Conservation (phyloP, 2,888 invertebrate species). For the Parascotia fuliginaria region DNA sequence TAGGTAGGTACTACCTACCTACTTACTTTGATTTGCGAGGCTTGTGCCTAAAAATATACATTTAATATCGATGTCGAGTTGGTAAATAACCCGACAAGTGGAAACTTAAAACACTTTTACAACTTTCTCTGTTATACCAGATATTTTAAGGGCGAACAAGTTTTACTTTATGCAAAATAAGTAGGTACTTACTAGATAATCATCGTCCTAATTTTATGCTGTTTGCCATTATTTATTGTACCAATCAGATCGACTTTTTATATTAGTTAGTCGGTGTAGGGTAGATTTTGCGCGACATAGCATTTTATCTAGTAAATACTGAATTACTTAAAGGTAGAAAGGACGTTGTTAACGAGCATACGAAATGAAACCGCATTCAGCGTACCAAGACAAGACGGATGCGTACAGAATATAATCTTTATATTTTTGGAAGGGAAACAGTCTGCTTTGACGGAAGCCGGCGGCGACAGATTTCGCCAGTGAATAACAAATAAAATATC, state of each 20-base stretch:
- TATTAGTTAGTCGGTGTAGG: conserved; percentile 31
- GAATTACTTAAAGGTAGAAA: conserved; percentile 40
- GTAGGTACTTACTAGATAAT: conserved; percentile 28
- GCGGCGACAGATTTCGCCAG: conserved; percentile 68
- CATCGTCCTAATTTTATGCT: conserved; percentile 51
- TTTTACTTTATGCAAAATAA: conserved; percentile 30
- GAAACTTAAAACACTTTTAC: conserved; percentile 26
- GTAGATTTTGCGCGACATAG: conserved; percentile 21
- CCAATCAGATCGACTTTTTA: conserved; percentile 24
- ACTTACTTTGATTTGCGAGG: no score
- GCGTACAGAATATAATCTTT: conserved; percentile 67
- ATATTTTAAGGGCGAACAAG: conserved; percentile 48
- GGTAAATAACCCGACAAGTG: conserved; percentile 13
- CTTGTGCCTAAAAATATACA: no score
- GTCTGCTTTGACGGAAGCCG: conserved; percentile 67
- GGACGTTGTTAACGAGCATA: conserved; percentile 56
- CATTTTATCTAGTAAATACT: conserved; percentile 33
- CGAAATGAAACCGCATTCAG: conserved; percentile 58
- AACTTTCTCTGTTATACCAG: conserved; percentile 39
- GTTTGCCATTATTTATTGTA: conserved; percentile 21
- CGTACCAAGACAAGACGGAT: conserved; percentile 65
- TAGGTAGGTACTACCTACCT: no score
- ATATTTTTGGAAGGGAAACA: conserved; percentile 75
- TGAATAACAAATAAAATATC: conserved; percentile 69
- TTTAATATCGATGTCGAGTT: no score